phyloP scores from a whole-genome alignment of 2,888 invertebrate species.

The Scaptomyza parva region DNA sequence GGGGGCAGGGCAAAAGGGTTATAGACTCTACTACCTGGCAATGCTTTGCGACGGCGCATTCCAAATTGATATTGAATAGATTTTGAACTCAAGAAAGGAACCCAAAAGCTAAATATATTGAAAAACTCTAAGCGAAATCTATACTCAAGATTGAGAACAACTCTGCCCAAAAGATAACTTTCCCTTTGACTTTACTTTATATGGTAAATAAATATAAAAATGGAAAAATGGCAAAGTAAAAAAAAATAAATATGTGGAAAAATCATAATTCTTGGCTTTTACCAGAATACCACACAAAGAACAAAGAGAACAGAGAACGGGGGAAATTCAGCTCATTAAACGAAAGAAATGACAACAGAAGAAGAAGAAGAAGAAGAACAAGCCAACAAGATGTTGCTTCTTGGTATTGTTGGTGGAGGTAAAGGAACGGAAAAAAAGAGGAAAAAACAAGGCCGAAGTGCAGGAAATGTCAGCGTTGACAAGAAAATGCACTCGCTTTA shows the following conservation, averaged over 20 bases:
- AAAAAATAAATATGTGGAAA: constrained; percentile 52
- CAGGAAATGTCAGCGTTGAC: constrained; percentile 78
- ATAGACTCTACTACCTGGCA: too few relatives aligned
- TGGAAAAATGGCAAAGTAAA: too few relatives aligned
- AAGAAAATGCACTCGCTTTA: constrained; percentile 76
- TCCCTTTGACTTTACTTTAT: too few relatives aligned
- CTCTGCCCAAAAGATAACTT: too few relatives aligned
- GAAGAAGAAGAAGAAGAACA: constrained; percentile 9
- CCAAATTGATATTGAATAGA: too few relatives aligned
- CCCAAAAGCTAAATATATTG: too few relatives aligned
- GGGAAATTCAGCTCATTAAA: constrained; percentile 77
- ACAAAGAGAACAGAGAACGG: constrained; percentile 44
- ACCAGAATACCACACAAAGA: constrained; percentile 31
- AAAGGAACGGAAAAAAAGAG: neutral
- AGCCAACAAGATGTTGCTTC: constrained; percentile 14
- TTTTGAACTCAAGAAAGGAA: neutral
- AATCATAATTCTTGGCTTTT: constrained; percentile 66
- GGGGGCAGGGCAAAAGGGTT: neutral
- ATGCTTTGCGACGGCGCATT: too few relatives aligned
- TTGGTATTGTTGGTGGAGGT: neutral
- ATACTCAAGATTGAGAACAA: too few relatives aligned
- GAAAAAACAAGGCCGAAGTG: constrained; percentile 74
- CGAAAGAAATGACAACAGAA: constrained; percentile 53
- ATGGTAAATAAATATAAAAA: too few relatives aligned
- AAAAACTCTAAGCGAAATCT: too few relatives aligned